phyloP scores from a whole-genome alignment of 2,888 invertebrate genomes.

The Xanthorhoe spadicearia region DNA sequence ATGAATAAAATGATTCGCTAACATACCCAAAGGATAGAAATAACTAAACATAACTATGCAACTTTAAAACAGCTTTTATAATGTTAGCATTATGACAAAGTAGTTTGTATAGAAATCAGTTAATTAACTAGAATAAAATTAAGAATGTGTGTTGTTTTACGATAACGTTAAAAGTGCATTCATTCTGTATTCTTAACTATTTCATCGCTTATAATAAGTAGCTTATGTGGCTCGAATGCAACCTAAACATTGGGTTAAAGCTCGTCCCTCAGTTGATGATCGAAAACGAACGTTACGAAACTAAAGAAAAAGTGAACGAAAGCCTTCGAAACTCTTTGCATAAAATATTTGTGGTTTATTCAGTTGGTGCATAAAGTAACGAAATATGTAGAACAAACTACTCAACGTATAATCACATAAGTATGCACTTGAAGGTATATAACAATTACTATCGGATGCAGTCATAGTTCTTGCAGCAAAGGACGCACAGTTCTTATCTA shows the following conservation, averaged over 20 bases:
- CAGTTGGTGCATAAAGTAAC: background rate
- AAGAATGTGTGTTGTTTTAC: background rate
- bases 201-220: too few relatives aligned
- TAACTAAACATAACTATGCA: too few relatives aligned
- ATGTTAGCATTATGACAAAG: too few relatives aligned
- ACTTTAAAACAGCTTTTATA: too few relatives aligned
- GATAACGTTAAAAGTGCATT: too few relatives aligned
- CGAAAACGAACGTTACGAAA: too few relatives aligned
- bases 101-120: too few relatives aligned
- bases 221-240: too few relatives aligned
- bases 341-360: background rate
- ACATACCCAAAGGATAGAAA: background rate
- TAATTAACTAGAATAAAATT: too few relatives aligned
- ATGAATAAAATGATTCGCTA: background rate
- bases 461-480: slow-evolving; percentile 32
- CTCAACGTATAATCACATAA: background rate
- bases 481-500: slow-evolving; percentile 53
- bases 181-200: too few relatives aligned
- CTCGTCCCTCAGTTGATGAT: too few relatives aligned
- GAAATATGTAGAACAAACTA: background rate
- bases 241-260: too few relatives aligned
- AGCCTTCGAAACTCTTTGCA: background rate
- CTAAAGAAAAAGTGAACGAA: background rate
- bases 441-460: slow-evolving; percentile 26
- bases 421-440: background rate